Conservation (phyloP, 2,113 vertebrate genomes). For the Cynoglossus semilaevis region DNA sequence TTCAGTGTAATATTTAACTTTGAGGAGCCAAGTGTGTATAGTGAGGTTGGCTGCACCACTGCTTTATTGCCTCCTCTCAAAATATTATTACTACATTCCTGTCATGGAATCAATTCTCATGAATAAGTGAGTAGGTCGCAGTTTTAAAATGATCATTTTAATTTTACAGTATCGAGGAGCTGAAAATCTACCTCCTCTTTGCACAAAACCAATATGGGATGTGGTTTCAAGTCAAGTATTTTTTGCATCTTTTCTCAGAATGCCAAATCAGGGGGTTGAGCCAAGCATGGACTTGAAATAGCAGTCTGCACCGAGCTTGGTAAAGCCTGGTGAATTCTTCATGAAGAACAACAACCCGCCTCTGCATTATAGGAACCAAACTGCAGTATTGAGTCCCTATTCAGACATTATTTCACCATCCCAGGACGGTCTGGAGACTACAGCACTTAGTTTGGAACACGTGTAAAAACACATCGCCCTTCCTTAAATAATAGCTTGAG, state of each 20-base stretch:
- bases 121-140: constrained; percentile 53
- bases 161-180: constrained; percentile 39
- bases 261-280: constrained; percentile 25
- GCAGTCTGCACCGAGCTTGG: constrained; percentile 33
- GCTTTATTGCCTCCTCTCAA: constrained; percentile 55
- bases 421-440: constrained; percentile 50
- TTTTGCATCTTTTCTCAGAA: constrained; percentile 37
- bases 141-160: constrained; percentile 58
- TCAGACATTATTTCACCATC: constrained; percentile 54
- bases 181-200: constrained; percentile 18
- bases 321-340: constrained; percentile 41
- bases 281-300: constrained; percentile 23
- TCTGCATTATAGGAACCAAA: constrained; percentile 48
- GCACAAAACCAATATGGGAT: constrained; percentile 36
- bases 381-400: constrained; percentile 46
- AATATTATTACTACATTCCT: constrained; percentile 50
- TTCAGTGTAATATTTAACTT: constrained; percentile 36
- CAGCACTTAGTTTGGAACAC: constrained; percentile 55
- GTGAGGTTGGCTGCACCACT: constrained; percentile 34
- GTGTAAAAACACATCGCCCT: constrained; percentile 54
- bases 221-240: constrained; percentile 37
- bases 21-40: constrained; percentile 21
- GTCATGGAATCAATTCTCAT: constrained; percentile 56
- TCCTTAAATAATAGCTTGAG: constrained; percentile 62
- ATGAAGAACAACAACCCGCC: constrained; percentile 29